Evolutionary conservation across 2,797 vertebrate genomes (phyloP).

Genomic region (Setipinna tenuifilis): DNA sequence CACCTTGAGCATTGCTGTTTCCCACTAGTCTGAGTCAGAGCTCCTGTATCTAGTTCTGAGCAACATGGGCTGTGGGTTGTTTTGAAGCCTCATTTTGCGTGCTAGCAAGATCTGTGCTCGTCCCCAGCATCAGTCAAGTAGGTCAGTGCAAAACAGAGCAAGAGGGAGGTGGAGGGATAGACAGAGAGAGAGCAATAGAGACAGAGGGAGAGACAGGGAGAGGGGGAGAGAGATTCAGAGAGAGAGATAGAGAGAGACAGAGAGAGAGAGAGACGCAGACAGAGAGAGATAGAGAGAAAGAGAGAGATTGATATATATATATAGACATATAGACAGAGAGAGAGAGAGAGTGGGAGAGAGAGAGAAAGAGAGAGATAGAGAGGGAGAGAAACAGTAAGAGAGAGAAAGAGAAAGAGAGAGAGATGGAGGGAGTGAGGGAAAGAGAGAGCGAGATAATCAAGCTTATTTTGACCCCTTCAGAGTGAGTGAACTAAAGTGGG

Average conservation of each 20-base stretch:
- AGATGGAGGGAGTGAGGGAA: background rate
- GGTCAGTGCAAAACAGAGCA: background rate
- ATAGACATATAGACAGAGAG: too few relatives aligned
- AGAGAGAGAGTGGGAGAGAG: too few relatives aligned
- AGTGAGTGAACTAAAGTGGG: constrained; percentile 62
- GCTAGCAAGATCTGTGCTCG: background rate
- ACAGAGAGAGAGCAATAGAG: too few relatives aligned
- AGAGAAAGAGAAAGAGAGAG: background rate
- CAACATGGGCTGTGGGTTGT: background rate
- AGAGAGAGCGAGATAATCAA: constrained; percentile 3
- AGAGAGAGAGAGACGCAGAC: background rate
- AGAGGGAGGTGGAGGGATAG: background rate
- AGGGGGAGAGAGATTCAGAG: too few relatives aligned
- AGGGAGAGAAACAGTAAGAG: too few relatives aligned
- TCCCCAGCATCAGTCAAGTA: constrained; percentile 9
- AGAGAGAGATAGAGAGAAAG: background rate
- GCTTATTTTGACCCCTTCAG: constrained; percentile 20
- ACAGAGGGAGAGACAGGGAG: too few relatives aligned
- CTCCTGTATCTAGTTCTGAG: background rate
- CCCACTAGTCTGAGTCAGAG: background rate
- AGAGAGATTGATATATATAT: too few relatives aligned
- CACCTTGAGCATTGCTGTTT: background rate
- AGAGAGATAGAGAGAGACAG: background rate
- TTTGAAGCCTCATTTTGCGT: background rate
- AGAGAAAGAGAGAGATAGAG: too few relatives aligned